These are phyloP conservation scores for Xylota segnis DNA, from an alignment of 2,888 invertebrate genomes.

Conservation along the genomic window DNA sequence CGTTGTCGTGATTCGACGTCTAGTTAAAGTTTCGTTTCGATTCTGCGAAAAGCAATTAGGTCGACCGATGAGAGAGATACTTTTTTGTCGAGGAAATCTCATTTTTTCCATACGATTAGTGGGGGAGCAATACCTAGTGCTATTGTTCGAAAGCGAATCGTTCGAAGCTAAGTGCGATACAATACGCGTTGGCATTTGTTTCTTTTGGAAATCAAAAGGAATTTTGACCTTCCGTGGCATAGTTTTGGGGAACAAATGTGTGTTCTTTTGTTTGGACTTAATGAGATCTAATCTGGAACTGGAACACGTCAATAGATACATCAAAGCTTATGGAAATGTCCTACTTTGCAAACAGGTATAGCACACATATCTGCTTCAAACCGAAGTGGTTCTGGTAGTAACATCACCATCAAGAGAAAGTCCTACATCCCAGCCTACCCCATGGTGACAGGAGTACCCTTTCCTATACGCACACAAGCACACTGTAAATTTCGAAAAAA, in stretches of 20 bases:
- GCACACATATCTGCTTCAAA: too few relatives aligned
- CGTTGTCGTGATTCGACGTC: slow-evolving; percentile 30
- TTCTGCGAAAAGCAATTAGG: slow-evolving; percentile 73
- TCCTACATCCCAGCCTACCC: too few relatives aligned
- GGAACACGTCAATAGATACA: too few relatives aligned
- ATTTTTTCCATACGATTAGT: slow-evolving; percentile 56
- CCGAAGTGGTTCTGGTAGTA: too few relatives aligned
- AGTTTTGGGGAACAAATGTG: too few relatives aligned
- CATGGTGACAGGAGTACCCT: too few relatives aligned
- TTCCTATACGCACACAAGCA: too few relatives aligned
- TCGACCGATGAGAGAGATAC: slow-evolving; percentile 67
- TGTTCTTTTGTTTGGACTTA: too few relatives aligned
- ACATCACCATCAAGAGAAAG: too few relatives aligned
- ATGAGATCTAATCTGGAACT: too few relatives aligned
- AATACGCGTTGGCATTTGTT: neutral
- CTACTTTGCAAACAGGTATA: too few relatives aligned
- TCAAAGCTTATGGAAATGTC: too few relatives aligned
- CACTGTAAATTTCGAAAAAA: slow-evolving; percentile 16
- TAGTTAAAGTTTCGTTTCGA: slow-evolving; percentile 38
- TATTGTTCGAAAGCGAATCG: slow-evolving; percentile 41
- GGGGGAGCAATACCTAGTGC: slow-evolving; percentile 12
- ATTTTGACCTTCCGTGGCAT: neutral
- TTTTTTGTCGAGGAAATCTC: slow-evolving; percentile 55
- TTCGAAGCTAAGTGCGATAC: slow-evolving; percentile 29
- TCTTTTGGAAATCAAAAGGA: neutral